phyloP scores from a whole-genome alignment of 2,888 invertebrate genomes.

The Panorpa germanica region DNA sequence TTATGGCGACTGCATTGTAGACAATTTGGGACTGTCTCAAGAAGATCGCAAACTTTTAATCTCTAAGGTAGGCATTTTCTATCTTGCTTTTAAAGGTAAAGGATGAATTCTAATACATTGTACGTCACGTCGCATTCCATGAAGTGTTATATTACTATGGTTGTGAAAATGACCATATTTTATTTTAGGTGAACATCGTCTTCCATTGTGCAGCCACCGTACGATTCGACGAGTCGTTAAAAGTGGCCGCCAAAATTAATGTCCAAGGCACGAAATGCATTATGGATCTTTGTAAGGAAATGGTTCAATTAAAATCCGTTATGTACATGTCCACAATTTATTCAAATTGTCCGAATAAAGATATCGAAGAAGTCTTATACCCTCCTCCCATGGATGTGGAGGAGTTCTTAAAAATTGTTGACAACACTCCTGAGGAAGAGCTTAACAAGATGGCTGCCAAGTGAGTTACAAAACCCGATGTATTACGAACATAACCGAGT shows the following conservation, averaged over 20 bases:
- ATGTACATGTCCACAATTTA: constrained; percentile 40
- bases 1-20: constrained; percentile 31
- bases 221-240: constrained; percentile 54
- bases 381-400: constrained; percentile 25
- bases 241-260: constrained; percentile 53
- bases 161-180: too few relatives aligned
- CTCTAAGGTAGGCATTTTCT: constrained; percentile 22
- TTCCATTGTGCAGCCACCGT: constrained; percentile 39
- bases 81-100: too few relatives aligned
- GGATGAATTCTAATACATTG: too few relatives aligned
- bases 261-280: constrained; percentile 47
- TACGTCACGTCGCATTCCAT: too few relatives aligned
- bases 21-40: constrained; percentile 28
- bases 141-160: too few relatives aligned
- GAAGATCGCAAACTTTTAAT: constrained; percentile 26
- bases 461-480: too few relatives aligned
- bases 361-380: constrained; percentile 34
- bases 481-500: too few relatives aligned
- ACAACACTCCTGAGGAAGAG: too few relatives aligned
- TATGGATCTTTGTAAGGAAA: constrained; percentile 41
- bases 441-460: too few relatives aligned
- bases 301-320: constrained; percentile 27
- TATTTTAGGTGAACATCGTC: constrained; percentile 21
- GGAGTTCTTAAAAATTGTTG: constrained; percentile 18
- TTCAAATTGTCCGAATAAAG: constrained; percentile 27